Base-by-base conservation (phyloP, 2,797 vertebrate species). In the Euthynnus affinis region DNA sequence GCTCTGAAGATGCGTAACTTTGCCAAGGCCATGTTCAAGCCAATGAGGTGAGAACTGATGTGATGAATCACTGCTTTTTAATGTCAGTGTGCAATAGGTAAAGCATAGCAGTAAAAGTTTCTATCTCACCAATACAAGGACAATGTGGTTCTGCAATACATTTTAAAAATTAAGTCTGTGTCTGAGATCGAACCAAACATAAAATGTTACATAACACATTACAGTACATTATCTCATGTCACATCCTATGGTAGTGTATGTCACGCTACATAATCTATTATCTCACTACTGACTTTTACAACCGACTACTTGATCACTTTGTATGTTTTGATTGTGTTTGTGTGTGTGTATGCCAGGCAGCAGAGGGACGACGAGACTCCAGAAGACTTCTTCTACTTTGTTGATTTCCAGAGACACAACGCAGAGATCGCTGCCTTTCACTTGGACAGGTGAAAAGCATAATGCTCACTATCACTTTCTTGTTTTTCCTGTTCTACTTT, bases 21-120 rank as follows among this genome's bases (percentile, higher is more conserved):
- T 12, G 97, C 97, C 52, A 99, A 99, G 88, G 97, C 96, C 88
- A 99, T 99, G 97, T 99, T 97, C 91, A 99, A 99, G 88, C 98
- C 98, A 44, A 99, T 98, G 97, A 99, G 97, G 98, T 99, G 95
- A 96, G 96, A 25, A 48, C 49, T 37, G 18, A 71, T 52, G 32
- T 22, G 8, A 23, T 3, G 9, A 49, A 7, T 18, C 17, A 15
- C 15, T 49, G 15, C 15, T 32, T 18, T n/a, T 65, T 53, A 9
- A 59, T 74, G 49, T 42, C 53, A 5, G 4, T 17, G 15, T 9
- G 14, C 23, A n/a, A 3, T 20, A 23, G 18, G 52, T 37, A n/a
- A 59, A 37, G n/a, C 6, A n/a, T 3, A 53, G 18, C 57, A n/a
- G n/a, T 37, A 29, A 15, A 59, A 15, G 40, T 46, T 48, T 32